These are phyloP conservation scores for Setophaga petechia DNA, from an alignment of 2,113 vertebrate species.

Conservation along the genomic window DNA sequence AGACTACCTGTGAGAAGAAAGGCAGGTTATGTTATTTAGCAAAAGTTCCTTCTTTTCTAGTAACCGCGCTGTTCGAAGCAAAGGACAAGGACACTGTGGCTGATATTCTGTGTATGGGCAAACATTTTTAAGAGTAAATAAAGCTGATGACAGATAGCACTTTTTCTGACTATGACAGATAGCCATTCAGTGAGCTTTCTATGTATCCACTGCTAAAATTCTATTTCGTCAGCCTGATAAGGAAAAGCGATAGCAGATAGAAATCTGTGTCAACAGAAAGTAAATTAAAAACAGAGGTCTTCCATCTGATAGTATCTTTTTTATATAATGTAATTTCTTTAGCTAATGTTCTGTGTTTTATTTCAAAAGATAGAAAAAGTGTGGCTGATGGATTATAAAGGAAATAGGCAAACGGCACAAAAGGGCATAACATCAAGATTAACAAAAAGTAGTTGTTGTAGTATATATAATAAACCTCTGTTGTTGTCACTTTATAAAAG, in stretches of 20 bases:
- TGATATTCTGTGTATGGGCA: slow-evolving; percentile 63
- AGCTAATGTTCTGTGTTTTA: slow-evolving; percentile 78
- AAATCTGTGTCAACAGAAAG: slow-evolving; percentile 84
- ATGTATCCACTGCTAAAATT: slow-evolving; percentile 73
- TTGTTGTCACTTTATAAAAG: neutral
- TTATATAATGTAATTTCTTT: slow-evolving; percentile 81
- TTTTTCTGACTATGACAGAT: slow-evolving; percentile 80
- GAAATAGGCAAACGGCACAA: slow-evolving; percentile 35
- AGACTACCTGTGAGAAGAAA: neutral
- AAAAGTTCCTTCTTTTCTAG: neutral
- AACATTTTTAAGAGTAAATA: slow-evolving; percentile 79
- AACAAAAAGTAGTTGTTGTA: neutral
- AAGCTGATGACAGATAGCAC: slow-evolving; percentile 83
- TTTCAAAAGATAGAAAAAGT: slow-evolving; percentile 62
- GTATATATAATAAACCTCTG: neutral
- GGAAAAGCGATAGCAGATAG: slow-evolving; percentile 81
- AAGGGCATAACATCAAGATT: neutral
- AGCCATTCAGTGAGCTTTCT: slow-evolving; percentile 74
- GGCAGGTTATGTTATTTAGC: neutral
- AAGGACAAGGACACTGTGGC: slow-evolving; percentile 61
- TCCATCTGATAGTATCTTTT: slow-evolving; percentile 76
- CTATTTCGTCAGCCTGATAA: slow-evolving; percentile 80
- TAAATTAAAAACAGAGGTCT: slow-evolving; percentile 82
- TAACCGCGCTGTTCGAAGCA: neutral
- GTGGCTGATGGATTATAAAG: slow-evolving; percentile 60